A percentile compares a stretch with the other conserved stretches of the same genome.
phyloP scores from a whole-genome alignment of 2,888 invertebrate species.

The Coremacera marginata region DNA sequence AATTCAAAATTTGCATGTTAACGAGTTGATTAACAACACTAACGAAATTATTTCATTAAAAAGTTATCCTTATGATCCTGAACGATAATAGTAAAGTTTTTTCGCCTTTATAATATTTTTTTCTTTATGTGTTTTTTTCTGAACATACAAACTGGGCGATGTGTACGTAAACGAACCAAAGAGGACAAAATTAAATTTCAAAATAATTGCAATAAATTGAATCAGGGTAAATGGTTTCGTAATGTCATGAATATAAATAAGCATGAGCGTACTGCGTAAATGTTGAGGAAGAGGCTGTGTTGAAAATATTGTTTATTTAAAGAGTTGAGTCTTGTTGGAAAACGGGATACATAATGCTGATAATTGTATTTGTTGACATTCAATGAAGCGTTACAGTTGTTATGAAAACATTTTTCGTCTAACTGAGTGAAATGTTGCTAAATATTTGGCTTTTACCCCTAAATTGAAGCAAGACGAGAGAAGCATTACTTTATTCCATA shows the following conservation, averaged over 20 bases:
- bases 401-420: too few relatives aligned
- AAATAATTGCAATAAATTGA: slow-evolving; percentile 32
- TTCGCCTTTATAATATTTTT: slow-evolving; percentile 5
- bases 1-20: slow-evolving; percentile 46
- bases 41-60: slow-evolving; percentile 44
- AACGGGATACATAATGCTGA: too few relatives aligned
- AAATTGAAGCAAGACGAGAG: too few relatives aligned
- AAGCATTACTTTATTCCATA: too few relatives aligned
- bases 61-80: slow-evolving; percentile 26
- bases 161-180: not conserved
- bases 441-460: too few relatives aligned
- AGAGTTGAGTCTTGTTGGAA: too few relatives aligned
- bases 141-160: not conserved
- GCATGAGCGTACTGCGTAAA: not conserved
- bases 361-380: too few relatives aligned
- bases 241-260: slow-evolving; percentile 31
- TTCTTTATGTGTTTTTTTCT: not conserved
- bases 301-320: too few relatives aligned
- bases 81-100: slow-evolving; percentile 22
- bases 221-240: slow-evolving; percentile 22
- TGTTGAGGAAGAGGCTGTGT: too few relatives aligned
- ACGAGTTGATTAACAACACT: slow-evolving; percentile 46
- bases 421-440: too few relatives aligned
- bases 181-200: slow-evolving; percentile 22
- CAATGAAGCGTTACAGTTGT: too few relatives aligned